Base-by-base conservation (phyloP, 2,888 invertebrate species). In the Drosophila mercatorum region DNA sequence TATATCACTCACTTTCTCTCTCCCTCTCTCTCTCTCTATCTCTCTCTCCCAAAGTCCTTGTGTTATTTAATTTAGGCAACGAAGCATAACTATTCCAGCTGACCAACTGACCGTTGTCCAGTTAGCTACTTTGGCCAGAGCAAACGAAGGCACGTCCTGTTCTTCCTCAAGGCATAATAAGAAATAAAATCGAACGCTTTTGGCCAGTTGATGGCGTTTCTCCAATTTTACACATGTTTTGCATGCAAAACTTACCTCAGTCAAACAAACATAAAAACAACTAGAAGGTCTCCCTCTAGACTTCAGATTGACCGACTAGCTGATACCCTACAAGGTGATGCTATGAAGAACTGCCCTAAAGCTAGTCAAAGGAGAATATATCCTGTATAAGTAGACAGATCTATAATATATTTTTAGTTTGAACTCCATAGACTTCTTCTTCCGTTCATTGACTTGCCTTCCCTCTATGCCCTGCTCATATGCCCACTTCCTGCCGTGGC, bases 61-160 rank as follows among this genome's bases (percentile, higher is more conserved):
- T 85, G 72, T 79, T 63, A 78, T 82, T 85, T 84, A 72, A 88
- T 88, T 82, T 79, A 62, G 52, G 73, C 80, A 88, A 68, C 69
- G 71, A 85, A 73, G 71, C 82, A 82, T 88, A 77, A 68, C 87
- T 64, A 52, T 34, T 47, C 52, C 52, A 8, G 36, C 31, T 51
- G 7, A 22, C 12, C 51, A 36, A 34, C 17, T 49, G 5, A n/a
- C 49, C 49, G 10, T n/a, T 31, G 52, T 22, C 36, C 36, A 38
- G 52, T 51, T 22, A 38, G 41, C 55, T 58, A 58, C 31, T 43
- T 44, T 70, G 1, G 44, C 47, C 57, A n/a, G 26, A 41, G 28
- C 36, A 47, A 44, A 53, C 34, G 70, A 58, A 47, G 46, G 71
- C 72, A 73, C 77, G 76, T 72, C 53, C 71, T 44, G 41, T 31